Evolutionary conservation across 2,888 invertebrate species (phyloP).

Genomic region (Acanthosoma haemorrhoidale): DNA sequence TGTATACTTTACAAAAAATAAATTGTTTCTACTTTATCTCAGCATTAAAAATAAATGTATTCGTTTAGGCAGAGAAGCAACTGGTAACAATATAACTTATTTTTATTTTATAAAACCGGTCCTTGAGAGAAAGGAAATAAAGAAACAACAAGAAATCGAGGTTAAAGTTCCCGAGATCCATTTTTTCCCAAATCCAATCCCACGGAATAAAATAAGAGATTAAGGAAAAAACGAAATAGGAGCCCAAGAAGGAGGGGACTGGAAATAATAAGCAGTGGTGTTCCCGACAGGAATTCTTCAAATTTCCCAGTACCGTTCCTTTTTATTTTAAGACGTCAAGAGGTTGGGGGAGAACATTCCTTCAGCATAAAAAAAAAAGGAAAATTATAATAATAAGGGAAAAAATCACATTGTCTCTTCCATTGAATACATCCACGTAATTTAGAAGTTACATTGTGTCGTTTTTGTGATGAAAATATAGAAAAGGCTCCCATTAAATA

Average conservation of each 20-base stretch:
- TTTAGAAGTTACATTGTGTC: neutral
- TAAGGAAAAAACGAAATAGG: constrained; percentile 4
- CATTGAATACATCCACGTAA: neutral
- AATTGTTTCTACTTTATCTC: too few relatives aligned
- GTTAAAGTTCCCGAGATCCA: neutral
- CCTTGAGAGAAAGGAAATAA: too few relatives aligned
- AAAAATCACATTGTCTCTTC: too few relatives aligned
- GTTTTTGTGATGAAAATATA: constrained; percentile 1
- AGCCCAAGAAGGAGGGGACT: neutral
- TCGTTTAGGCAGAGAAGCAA: too few relatives aligned
- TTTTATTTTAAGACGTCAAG: neutral
- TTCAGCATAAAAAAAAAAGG: neutral
- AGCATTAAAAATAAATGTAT: too few relatives aligned
- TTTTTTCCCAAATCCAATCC: neutral
- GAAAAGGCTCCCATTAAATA: too few relatives aligned
- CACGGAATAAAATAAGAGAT: constrained; percentile 4
- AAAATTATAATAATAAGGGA: too few relatives aligned
- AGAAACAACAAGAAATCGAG: neutral
- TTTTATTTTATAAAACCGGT: too few relatives aligned
- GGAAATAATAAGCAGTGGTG: neutral
- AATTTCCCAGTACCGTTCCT: neutral
- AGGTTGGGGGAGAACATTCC: too few relatives aligned
- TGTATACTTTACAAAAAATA: too few relatives aligned
- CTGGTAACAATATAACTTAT: too few relatives aligned
- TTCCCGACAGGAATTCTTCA: constrained; percentile 12